A percentile compares a stretch with the other conserved stretches of the same genome.
phyloP scores from a whole-genome alignment of 2,888 invertebrate genomes.

The Drosophila tanythrix region DNA sequence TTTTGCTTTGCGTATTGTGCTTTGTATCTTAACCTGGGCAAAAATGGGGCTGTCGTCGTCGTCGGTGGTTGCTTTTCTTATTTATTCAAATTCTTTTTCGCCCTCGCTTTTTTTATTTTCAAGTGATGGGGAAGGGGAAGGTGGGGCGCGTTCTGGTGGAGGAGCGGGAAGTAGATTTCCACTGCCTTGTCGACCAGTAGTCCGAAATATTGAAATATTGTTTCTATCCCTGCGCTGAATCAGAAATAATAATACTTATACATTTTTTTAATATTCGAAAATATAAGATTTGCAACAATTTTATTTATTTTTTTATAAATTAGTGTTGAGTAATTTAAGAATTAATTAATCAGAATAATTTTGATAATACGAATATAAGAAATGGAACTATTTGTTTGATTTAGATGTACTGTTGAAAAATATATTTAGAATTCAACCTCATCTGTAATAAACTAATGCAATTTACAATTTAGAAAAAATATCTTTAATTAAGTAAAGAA shows the following conservation, averaged over 20 bases:
- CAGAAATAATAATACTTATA: not conserved
- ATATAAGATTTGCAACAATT: not conserved
- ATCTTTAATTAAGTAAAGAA: not conserved
- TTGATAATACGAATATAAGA: not conserved
- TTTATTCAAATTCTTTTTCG: conserved; percentile 63
- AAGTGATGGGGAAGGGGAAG: not conserved
- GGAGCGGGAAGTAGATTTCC: not conserved
- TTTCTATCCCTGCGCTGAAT: not conserved
- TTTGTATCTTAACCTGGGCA: conserved; percentile 41
- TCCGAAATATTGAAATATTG: not conserved
- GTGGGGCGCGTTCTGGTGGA: not conserved
- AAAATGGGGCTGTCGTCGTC: conserved; percentile 35
- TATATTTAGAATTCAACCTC: not conserved
- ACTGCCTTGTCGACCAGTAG: not conserved
- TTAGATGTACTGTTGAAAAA: not conserved
- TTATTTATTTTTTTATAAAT: not conserved
- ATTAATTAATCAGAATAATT: not conserved
- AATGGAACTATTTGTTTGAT: not conserved
- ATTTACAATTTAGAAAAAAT: not conserved
- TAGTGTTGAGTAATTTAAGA: not conserved
- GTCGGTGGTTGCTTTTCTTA: conserved; percentile 73
- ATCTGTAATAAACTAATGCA: not conserved
- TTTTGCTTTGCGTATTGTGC: conserved; percentile 31
- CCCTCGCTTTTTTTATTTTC: not conserved
- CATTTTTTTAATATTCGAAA: not conserved